Conservation (phyloP, 2,888 invertebrate species). For the Euzophera pinguis region DNA sequence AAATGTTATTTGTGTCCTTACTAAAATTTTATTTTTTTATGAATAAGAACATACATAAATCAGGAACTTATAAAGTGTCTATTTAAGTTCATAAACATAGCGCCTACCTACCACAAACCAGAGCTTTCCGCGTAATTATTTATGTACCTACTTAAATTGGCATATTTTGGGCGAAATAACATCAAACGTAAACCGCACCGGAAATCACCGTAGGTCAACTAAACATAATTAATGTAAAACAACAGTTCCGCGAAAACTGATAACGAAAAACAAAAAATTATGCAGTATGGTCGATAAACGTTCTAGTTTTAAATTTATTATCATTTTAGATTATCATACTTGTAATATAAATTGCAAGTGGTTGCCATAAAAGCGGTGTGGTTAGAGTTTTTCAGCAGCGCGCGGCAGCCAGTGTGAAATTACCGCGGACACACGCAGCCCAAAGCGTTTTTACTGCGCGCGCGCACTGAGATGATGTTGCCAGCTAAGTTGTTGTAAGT, state of each 20-base stretch:
- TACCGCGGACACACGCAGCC: constrained; percentile 36
- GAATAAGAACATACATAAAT: too few relatives aligned
- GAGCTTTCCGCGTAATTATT: not conserved
- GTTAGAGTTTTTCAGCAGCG: constrained; percentile 57
- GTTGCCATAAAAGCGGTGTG: constrained; percentile 46
- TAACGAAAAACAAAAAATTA: constrained; percentile 39
- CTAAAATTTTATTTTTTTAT: too few relatives aligned
- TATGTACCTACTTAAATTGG: constrained; percentile 13
- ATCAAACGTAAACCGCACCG: constrained; percentile 42
- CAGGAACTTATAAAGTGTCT: too few relatives aligned
- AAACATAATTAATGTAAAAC: constrained; percentile 39
- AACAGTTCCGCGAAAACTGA: constrained; percentile 54
- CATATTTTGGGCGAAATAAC: not conserved
- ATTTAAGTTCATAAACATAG: too few relatives aligned
- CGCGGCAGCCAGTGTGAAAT: constrained; percentile 59
- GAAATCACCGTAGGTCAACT: constrained; percentile 33
- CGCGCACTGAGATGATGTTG: constrained; percentile 12
- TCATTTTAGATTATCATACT: constrained; percentile 61
- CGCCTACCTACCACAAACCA: too few relatives aligned
- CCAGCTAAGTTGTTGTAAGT: constrained; percentile 8
- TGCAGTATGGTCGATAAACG: constrained; percentile 60
- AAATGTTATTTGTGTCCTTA: too few relatives aligned
- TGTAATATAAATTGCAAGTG: constrained; percentile 50
- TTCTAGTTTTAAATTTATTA: constrained; percentile 55
- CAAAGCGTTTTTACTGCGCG: constrained; percentile 8